These are phyloP conservation scores for Microctonus brassicae DNA, from an alignment of 2,888 invertebrate genomes.

Conservation along the genomic window DNA sequence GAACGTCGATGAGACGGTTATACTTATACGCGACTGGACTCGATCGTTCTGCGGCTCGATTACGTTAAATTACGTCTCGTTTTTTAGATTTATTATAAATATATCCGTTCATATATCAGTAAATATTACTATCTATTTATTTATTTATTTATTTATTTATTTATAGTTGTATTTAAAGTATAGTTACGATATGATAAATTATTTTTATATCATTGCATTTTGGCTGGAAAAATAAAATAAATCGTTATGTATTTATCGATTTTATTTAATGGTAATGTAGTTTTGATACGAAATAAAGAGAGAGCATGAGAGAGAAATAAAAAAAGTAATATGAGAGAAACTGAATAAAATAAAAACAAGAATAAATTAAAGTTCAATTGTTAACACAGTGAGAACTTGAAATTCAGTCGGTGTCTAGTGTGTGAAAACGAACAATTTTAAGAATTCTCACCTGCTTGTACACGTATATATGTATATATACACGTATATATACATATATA, in stretches of 20 bases:
- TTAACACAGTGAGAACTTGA: not conserved
- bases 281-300: not conserved
- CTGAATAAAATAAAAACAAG: not conserved
- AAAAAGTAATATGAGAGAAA: not conserved
- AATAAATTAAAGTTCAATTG: not conserved
- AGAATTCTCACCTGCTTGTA: not conserved
- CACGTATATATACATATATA: not conserved
- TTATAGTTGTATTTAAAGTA: too few species aligned
- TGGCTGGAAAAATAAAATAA: too few species aligned
- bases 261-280: not conserved
- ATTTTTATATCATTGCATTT: too few species aligned
- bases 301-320: not conserved
- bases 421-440: not conserved
- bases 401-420: not conserved
- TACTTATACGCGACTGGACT: slow-evolving; percentile 33
- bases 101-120: not conserved
- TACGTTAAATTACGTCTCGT: slow-evolving; percentile 40
- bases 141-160: too few species aligned
- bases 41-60: slow-evolving; percentile 36
- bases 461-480: not conserved
- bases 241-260: too few species aligned
- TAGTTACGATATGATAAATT: too few species aligned
- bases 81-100: slow-evolving; percentile 34
- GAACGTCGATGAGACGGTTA: slow-evolving; percentile 31
- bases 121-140: not conserved